A percentile compares a stretch with the other conserved stretches of the same genome.
These are phyloP conservation scores for Aspidiotus destructor DNA, from an alignment of 2,888 invertebrate genomes.

Conservation along the genomic window DNA sequence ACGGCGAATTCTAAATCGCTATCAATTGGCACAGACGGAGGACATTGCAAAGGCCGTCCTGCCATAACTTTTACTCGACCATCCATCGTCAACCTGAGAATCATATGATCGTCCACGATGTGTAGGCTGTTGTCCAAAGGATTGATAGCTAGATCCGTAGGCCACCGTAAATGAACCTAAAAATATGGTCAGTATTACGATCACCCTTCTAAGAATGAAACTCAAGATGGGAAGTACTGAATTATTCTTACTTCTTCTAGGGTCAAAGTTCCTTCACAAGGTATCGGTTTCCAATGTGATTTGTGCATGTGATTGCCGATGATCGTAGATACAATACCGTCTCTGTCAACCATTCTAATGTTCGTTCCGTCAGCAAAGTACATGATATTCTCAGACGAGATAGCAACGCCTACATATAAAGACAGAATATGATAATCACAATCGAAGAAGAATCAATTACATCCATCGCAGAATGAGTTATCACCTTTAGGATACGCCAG, in stretches of 20 bases:
- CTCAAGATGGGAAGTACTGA: too few relatives aligned
- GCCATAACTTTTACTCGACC: constrained; percentile 86
- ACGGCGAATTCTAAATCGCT: constrained; percentile 74
- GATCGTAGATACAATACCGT: constrained; percentile 83
- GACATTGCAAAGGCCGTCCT: constrained; percentile 85
- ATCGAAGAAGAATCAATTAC: too few relatives aligned
- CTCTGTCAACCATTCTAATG: constrained; percentile 78
- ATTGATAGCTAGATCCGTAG: constrained; percentile 87
- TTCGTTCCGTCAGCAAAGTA: constrained; percentile 96
- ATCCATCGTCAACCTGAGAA: constrained; percentile 80
- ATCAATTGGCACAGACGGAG: constrained; percentile 54
- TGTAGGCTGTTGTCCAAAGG: constrained; percentile 89
- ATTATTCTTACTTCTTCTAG: constrained; percentile 58
- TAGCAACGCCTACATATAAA: constrained; percentile 58
- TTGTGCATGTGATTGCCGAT: constrained; percentile 89
- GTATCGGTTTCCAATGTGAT: constrained; percentile 86
- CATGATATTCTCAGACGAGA: constrained; percentile 79
- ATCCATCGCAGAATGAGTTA: too few relatives aligned
- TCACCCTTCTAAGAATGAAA: too few relatives aligned
- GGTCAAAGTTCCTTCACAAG: constrained; percentile 80
- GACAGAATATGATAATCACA: not conserved
- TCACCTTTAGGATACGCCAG: constrained; percentile 86
- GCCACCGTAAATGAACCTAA: constrained; percentile 84
- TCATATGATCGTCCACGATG: constrained; percentile 94
- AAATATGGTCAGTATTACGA: constrained; percentile 26